phyloP scores from a whole-genome alignment of 2,113 vertebrate species.

The Smithornis capensis region DNA sequence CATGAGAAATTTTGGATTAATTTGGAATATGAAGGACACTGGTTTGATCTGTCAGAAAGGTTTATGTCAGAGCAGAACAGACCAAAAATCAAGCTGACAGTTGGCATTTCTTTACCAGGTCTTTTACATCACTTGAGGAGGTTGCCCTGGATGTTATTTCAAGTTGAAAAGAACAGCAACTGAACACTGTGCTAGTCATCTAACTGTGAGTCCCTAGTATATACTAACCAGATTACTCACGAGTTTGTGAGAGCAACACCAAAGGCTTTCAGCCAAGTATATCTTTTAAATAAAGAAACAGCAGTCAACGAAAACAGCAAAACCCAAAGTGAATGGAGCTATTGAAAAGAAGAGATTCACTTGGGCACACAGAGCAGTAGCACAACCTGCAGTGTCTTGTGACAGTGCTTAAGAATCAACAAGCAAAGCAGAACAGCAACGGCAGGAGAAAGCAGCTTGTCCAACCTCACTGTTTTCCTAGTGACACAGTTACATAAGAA shows the following conservation, averaged over 20 bases:
- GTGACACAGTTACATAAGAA: conserved; percentile 36
- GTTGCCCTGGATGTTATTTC: neutral
- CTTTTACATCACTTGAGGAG: conserved; percentile 29
- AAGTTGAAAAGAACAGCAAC: conserved; percentile 19
- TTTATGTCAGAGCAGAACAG: conserved; percentile 39
- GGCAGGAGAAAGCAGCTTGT: neutral
- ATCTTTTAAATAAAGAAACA: neutral
- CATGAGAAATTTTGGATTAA: conserved; percentile 35
- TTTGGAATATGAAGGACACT: conserved; percentile 49
- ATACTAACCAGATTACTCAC: neutral
- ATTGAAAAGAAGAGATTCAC: neutral
- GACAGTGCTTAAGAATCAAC: neutral
- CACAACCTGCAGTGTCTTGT: neutral
- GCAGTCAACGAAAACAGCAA: neutral
- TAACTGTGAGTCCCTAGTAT: neutral
- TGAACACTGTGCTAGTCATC: neutral
- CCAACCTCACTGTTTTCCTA: neutral
- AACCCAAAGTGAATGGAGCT: neutral
- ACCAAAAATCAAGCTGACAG: conserved; percentile 54
- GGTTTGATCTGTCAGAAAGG: conserved; percentile 35
- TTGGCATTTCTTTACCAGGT: conserved; percentile 50
- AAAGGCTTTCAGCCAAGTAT: conserved; percentile 10
- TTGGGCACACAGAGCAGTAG: neutral
- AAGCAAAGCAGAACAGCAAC: neutral
- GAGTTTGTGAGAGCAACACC: neutral